Evolutionary conservation across 2,113 vertebrate species (phyloP), one percentile per base, ranked within the genome.

Genomic region (Probosciger aterrimus): DNA sequence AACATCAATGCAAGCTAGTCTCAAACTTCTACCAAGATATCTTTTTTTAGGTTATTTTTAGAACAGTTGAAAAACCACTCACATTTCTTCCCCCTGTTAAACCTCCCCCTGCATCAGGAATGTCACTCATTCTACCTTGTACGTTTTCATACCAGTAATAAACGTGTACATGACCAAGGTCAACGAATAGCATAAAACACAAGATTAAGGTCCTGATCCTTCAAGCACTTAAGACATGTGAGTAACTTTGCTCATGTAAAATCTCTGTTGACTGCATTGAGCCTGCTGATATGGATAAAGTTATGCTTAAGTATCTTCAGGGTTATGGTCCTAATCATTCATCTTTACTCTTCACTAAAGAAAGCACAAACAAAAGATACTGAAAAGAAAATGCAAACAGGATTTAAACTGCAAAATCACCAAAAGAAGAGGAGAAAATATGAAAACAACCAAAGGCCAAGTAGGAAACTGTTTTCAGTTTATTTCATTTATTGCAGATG

Each of bases 21-120:
- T 90, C 87, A 95, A 96, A 98, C 96, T 98, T 97, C 97, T 94
- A 96, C 63, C 88, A 92, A 95, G 96, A 94, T 94, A 27, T 80
- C 39, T 83, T 80, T 92, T 64, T 88, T 82, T 43, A 49, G 19
- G 69, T 79, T 97, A 91, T 97, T 96, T 97, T 96, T 96, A 93
- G 91, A 88, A 89, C 55, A 90, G 74, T 63, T 82, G 15, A 86
- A 83, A 96, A 90, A 73, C 9, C n/a, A 52, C n/a, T 92, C 88
- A 53, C 78, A 86, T 82, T 84, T 92, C 79, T 82, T 96, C 82
- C 35, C 14, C 43, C 44, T 88, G 92, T 97, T 95, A 90, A 92
- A 95, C 67, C 53, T 95, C 93, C 95, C 55, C n/a, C 70, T 91
- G 55, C 74, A 80, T 94, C 93, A 94, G 85, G 92, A 95, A 92